Percentiles rank a stretch among this genome's conserved stretches.
Conservation (phyloP, 2,797 vertebrate genomes). For the Neosalanx taihuensis region DNA sequence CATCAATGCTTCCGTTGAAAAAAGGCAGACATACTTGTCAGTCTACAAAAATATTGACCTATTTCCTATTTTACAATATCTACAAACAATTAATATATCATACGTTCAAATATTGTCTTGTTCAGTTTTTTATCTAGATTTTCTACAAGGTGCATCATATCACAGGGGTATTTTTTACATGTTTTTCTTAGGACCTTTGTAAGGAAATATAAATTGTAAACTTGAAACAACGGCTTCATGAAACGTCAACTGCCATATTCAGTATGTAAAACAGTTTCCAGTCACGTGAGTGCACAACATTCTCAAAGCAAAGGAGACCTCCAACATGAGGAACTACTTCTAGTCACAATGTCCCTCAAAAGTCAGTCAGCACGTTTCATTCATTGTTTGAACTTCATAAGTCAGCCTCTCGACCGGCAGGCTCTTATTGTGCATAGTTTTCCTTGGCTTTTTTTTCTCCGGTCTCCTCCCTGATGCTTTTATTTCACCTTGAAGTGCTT, state of each 20-base stretch:
- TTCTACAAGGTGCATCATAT: constrained; percentile 59
- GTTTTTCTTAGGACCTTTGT: constrained; percentile 45
- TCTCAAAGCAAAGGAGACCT: constrained; percentile 38
- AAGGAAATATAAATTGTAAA: constrained; percentile 24
- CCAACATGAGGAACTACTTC: constrained; percentile 10
- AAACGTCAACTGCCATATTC: constrained; percentile 42
- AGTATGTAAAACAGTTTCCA: constrained; percentile 23
- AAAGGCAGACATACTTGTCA: constrained; percentile 55
- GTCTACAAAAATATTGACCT: constrained; percentile 75
- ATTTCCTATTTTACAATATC: constrained; percentile 77
- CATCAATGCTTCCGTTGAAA: constrained; percentile 49
- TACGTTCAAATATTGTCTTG: constrained; percentile 46
- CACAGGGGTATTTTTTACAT: constrained; percentile 30
- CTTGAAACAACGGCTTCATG: constrained; percentile 60
- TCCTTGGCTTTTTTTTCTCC: constrained; percentile 9
- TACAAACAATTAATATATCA: constrained; percentile 62
- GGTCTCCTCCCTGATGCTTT: constrained; percentile 29
- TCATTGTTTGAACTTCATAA: constrained; percentile 60
- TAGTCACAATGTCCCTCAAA: constrained; percentile 40
- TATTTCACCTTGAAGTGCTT: constrained; percentile 42
- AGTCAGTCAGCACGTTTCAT: constrained; percentile 41
- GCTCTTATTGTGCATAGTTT: constrained; percentile 49
- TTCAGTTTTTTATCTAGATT: constrained; percentile 52
- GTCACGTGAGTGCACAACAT: constrained; percentile 38
- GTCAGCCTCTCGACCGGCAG: constrained; percentile 44